Evolutionary conservation across 1,140 invertebrate species (phyloP).

Genomic region (Lycorma delicatula): DNA sequence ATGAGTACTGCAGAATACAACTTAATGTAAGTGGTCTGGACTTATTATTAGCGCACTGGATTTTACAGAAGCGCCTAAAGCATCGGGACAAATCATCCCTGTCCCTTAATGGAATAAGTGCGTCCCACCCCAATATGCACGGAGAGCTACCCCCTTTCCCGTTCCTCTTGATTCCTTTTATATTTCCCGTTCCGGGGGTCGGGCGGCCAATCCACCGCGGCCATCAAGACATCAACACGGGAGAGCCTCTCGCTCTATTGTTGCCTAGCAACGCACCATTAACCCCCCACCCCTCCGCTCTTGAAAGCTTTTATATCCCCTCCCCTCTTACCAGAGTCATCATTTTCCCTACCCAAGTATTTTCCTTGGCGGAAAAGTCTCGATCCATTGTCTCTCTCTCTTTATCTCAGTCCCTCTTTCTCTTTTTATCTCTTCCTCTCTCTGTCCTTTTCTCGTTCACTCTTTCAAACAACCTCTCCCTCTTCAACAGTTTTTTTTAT

Average conservation of each 20-base stretch:
- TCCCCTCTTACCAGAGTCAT: slow-evolving; percentile 13
- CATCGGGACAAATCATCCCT: slow-evolving; percentile 4
- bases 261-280: slow-evolving; percentile 32
- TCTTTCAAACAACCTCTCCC: too few species aligned
- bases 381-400: background rate
- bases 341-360: background rate
- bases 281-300: slow-evolving; percentile 19
- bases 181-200: slow-evolving; percentile 9
- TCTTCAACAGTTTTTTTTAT: slow-evolving; percentile 11
- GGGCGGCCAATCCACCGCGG: slow-evolving; percentile 13
- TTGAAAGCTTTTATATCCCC: slow-evolving; percentile 10
- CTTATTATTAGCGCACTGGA: too few species aligned
- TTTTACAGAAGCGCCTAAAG: background rate
- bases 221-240: slow-evolving; percentile 22
- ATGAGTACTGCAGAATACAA: too few species aligned
- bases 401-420: too few species aligned
- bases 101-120: slow-evolving; percentile 6
- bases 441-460: too few species aligned
- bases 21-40: too few species aligned
- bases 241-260: slow-evolving; percentile 22
- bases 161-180: slow-evolving; percentile 6
- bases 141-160: slow-evolving; percentile 16
- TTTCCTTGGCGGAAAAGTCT: slow-evolving; percentile 5
- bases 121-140: slow-evolving; percentile 8
- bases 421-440: too few species aligned